Percentiles rank a stretch among this genome's conserved stretches.
Evolutionary conservation across 53 echinoderm and acorn worm genomes (phyloP).

Genomic region (Luidia sarsii): DNA sequence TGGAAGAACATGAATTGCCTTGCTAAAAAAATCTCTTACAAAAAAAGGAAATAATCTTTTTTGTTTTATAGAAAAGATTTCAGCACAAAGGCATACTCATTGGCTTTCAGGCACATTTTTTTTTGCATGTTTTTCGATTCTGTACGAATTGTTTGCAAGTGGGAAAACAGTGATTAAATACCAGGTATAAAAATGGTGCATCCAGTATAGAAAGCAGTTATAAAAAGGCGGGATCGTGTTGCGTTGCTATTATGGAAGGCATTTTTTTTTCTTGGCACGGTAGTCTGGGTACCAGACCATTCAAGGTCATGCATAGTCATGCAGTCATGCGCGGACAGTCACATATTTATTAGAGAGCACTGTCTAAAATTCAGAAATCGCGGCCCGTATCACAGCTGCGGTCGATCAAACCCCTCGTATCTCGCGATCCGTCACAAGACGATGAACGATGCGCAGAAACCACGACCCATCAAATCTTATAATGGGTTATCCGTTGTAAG

Average conservation of each 20-base stretch:
- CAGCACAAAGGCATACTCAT: slow-evolving; percentile 18
- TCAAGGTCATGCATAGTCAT: slow-evolving; percentile 34
- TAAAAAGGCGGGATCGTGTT: not conserved
- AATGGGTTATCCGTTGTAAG: too few species aligned
- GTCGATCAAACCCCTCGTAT: too few species aligned
- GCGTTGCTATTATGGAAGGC: slow-evolving; percentile 21
- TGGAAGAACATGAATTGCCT: too few species aligned
- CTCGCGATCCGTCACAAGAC: too few species aligned
- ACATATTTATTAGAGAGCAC: too few species aligned
- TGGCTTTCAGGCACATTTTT: slow-evolving; percentile 2
- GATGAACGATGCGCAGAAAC: too few species aligned
- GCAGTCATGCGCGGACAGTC: slow-evolving; percentile 14
- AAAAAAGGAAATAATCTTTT: not conserved
- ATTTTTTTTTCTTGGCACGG: not conserved
- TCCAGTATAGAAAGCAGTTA: not conserved
- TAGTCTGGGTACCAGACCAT: slow-evolving; percentile 13
- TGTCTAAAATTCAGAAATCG: too few species aligned
- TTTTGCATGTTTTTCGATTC: not conserved
- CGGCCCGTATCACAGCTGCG: too few species aligned
- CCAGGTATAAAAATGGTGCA: not conserved
- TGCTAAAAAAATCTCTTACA: not conserved
- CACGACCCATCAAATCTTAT: too few species aligned
- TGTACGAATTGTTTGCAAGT: not conserved
- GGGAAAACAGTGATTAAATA: not conserved
- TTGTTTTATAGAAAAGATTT: not conserved